Conservation (phyloP, 1,140 invertebrate species). For the Bicyclus anynana region DNA sequence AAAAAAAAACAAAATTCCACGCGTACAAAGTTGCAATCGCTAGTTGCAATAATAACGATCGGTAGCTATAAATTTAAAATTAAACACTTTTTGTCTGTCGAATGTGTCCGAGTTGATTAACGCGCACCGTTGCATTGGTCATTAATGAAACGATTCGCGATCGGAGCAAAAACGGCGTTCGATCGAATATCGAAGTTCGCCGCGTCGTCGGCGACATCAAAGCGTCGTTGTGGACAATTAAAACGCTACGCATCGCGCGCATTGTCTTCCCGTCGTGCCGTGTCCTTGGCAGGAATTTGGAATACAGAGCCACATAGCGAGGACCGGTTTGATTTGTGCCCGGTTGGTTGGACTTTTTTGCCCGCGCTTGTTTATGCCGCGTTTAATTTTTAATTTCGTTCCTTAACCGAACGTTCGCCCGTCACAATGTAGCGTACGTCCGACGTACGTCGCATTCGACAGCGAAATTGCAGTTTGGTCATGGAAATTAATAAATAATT, state of each 20-base stretch:
- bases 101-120: constrained; percentile 24
- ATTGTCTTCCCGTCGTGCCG: constrained; percentile 41
- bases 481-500: background rate
- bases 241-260: constrained; percentile 56
- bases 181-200: too few relatives aligned
- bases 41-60: constrained; percentile 10
- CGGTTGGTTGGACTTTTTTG: constrained; percentile 25
- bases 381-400: constrained; percentile 29
- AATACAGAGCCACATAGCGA: constrained; percentile 29
- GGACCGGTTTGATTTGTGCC: constrained; percentile 48
- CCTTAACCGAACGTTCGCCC: background rate
- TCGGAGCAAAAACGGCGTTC: constrained; percentile 24
- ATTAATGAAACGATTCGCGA: constrained; percentile 29
- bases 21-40: too few relatives aligned
- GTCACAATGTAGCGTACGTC: constrained; percentile 1
- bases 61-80: constrained; percentile 16
- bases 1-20: too few relatives aligned
- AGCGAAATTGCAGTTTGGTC: background rate
- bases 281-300: constrained; percentile 67
- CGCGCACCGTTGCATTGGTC: constrained; percentile 15
- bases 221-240: constrained; percentile 67
- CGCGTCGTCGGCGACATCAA: constrained; percentile 51
- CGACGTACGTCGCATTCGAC: background rate
- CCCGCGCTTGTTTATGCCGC: constrained; percentile 27
- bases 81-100: constrained; percentile 12